Base-by-base conservation (phyloP, 1,140 invertebrate species). In the Neodiprion lecontei region DNA sequence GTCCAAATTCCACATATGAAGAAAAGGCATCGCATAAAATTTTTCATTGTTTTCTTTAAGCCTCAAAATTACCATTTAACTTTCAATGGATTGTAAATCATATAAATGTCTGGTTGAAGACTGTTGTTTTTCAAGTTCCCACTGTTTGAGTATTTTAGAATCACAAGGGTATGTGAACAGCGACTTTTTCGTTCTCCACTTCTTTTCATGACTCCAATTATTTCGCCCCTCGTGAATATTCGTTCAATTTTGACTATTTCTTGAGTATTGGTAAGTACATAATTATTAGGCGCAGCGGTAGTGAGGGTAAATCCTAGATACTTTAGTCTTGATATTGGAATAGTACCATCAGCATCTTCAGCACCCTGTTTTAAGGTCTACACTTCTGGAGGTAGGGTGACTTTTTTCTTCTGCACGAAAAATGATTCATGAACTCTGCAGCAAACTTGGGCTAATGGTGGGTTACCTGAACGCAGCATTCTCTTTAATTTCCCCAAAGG, bases 401-500 rank as follows among this genome's bases (percentile, higher is more conserved):
- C 50, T 53, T 53, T 53, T 53, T 53, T 53, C 14, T 53, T 53
- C 17, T 17, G 17, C 17, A 17, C 17, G 17, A 17, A 17, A 17
- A 17, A 17, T 17, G 17, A 17, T 17, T 17, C 17, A 17, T 17
- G 50, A 9, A 11, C 9, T 53, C 14, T 53, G 50, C 14, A 11
- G 50, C 50, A 11, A 9, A 14, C 14, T 9, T 11, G 14, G 50
- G 14, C 50, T 9, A 53, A 14, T 11, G 50, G 50, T 53, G 9
- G 50, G 50, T 53, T 53, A 11, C 50, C 9, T 11, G 50, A 11
- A 11, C 50, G 50, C 1, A 53, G 14, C 14, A 11, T 53, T 48
- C 49, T 73, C 67, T 72, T 76, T 12, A 78, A 69, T 28, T 70
- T 72, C 21, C 75, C 68, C 28, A 74, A 53, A 68, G 53, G 49